Evolutionary conservation across 2,797 vertebrate genomes (phyloP).

Genomic region (Anolis apletophallus): DNA sequence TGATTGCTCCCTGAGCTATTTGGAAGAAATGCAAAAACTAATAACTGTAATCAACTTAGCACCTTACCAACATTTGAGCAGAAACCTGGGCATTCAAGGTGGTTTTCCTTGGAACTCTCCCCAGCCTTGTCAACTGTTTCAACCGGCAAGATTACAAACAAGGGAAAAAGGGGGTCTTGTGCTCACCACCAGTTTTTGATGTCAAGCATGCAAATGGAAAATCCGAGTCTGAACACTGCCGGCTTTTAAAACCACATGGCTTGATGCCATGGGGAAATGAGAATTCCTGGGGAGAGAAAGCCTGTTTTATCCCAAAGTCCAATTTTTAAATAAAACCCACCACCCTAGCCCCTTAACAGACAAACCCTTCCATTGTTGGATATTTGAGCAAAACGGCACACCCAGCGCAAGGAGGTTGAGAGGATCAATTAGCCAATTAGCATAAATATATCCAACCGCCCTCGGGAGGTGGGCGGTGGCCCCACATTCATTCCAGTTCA

Average conservation of each 20-base stretch:
- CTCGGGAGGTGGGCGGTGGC: slow-evolving; percentile 32
- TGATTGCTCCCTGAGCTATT: background rate
- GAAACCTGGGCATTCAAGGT: background rate
- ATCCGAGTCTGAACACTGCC: slow-evolving; percentile 24
- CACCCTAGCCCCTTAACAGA: background rate
- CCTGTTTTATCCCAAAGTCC: slow-evolving; percentile 23
- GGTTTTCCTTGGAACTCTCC: background rate
- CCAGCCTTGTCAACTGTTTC: slow-evolving; percentile 1
- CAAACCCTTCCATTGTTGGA: slow-evolving; percentile 37
- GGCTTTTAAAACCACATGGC: slow-evolving; percentile 17
- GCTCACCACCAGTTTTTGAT: background rate
- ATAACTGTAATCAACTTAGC: background rate
- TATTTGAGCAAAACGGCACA: background rate
- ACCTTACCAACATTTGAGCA: background rate
- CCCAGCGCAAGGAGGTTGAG: background rate
- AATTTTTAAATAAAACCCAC: slow-evolving; percentile 33
- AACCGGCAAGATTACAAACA: background rate
- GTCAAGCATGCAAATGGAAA: background rate
- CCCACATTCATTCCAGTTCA: slow-evolving; percentile 15
- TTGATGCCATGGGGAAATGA: background rate
- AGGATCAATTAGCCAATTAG: slow-evolving; percentile 17
- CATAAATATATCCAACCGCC: slow-evolving; percentile 18
- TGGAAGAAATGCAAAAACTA: background rate
- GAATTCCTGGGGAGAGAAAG: slow-evolving; percentile 25
- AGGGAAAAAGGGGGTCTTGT: background rate